Conservation (phyloP, 2,888 invertebrate species). For the Heliconius charithonia region DNA sequence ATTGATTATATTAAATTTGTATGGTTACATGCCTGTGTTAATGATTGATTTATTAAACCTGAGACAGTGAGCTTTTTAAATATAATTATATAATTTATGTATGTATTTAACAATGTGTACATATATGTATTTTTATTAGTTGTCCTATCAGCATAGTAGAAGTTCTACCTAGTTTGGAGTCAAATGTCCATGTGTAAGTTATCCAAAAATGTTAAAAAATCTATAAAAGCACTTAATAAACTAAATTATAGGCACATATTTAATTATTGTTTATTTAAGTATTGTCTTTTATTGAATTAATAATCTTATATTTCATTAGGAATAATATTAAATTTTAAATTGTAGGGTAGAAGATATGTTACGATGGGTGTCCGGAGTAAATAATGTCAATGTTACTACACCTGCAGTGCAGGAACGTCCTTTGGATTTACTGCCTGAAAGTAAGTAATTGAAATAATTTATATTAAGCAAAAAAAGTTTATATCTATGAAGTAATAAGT, state of each 20-base stretch:
- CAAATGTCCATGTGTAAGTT: conserved; percentile 8
- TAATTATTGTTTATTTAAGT: not conserved
- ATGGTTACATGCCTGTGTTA: too few relatives aligned
- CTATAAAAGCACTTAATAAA: not conserved
- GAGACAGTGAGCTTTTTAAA: not conserved
- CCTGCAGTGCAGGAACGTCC: conserved; percentile 76
- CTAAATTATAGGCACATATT: not conserved
- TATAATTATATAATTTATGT: not conserved
- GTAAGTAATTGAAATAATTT: conserved; percentile 51
- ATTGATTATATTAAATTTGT: too few relatives aligned
- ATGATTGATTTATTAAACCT: too few relatives aligned
- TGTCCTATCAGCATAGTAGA: not conserved
- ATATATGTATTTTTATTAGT: not conserved
- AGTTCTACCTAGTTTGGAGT: conserved; percentile 7
- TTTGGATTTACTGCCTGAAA: conserved; percentile 79
- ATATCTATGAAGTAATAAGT: too few relatives aligned
- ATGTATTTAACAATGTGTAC: not conserved
- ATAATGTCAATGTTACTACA: conserved; percentile 69
- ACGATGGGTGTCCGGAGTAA: conserved; percentile 80
- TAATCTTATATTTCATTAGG: not conserved
- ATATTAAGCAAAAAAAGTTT: too few relatives aligned
- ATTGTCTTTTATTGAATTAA: not conserved
- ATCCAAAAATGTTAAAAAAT: not conserved
- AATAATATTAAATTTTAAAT: conserved; percentile 37
- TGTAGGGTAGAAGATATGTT: conserved; percentile 80